Evolutionary conservation across 2,888 invertebrate species (phyloP).

Genomic region (Acronicta psi): DNA sequence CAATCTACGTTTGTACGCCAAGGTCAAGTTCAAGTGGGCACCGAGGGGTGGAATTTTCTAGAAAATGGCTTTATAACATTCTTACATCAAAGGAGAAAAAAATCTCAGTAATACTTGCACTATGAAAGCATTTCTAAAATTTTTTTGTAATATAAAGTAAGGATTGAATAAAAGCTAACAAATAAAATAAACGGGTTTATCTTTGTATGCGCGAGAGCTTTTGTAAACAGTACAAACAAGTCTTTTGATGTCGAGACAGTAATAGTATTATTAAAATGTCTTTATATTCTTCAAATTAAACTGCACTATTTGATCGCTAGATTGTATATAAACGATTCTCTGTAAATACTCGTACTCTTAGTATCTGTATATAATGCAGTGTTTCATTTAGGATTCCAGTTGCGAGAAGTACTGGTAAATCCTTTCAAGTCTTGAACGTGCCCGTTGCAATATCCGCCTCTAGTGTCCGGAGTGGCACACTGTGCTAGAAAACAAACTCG

Average conservation of each 20-base stretch:
- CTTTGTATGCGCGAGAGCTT: slow-evolving; percentile 7
- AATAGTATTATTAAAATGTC: background rate
- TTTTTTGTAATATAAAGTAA: slow-evolving; percentile 21
- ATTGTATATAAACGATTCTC: background rate
- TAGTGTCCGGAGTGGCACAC: slow-evolving; percentile 17
- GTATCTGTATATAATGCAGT: background rate
- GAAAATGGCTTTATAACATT: slow-evolving; percentile 41
- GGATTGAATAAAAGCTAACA: slow-evolving; percentile 18
- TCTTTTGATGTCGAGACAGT: background rate
- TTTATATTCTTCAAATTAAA: background rate
- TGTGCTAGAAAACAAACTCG: slow-evolving; percentile 23
- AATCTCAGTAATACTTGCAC: slow-evolving; percentile 8
- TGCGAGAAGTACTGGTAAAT: slow-evolving; percentile 44
- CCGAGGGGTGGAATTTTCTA: slow-evolving; percentile 50
- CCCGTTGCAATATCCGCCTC: slow-evolving; percentile 47
- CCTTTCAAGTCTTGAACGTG: slow-evolving; percentile 49
- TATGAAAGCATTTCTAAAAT: background rate
- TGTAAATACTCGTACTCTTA: background rate
- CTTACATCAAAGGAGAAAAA: slow-evolving; percentile 21
- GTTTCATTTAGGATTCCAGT: slow-evolving; percentile 39
- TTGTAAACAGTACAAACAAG: background rate
- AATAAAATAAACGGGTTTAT: slow-evolving; percentile 14
- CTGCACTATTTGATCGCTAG: background rate
- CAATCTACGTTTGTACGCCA: slow-evolving; percentile 47
- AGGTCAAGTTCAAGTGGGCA: slow-evolving; percentile 48